These are phyloP conservation scores for Apamea epomidion DNA, from an alignment of 2,888 invertebrate species.

Conservation along the genomic window DNA sequence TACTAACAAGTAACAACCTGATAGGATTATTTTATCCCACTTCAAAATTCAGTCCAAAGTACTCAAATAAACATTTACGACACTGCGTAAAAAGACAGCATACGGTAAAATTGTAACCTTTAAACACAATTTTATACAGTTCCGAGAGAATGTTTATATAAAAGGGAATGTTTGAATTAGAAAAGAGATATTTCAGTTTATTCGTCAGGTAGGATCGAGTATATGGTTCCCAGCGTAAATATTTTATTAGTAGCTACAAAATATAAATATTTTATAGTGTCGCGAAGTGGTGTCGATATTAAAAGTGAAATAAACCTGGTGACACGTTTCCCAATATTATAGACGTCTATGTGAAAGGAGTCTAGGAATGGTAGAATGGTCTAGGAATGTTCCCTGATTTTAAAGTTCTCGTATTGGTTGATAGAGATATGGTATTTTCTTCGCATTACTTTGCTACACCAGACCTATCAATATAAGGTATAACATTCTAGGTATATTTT, in stretches of 20 bases:
- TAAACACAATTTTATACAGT: constrained; percentile 50
- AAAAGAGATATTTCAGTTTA: constrained; percentile 63
- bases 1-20: constrained; percentile 52
- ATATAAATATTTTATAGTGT: constrained; percentile 72
- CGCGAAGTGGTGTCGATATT: constrained; percentile 62
- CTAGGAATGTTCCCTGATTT: constrained; percentile 9
- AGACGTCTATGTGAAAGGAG: constrained; percentile 10
- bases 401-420: not conserved
- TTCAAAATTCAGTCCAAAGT: constrained; percentile 36
- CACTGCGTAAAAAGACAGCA: constrained; percentile 40
- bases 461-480: not conserved
- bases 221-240: constrained; percentile 63
- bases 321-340: constrained; percentile 59
- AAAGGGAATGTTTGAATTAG: constrained; percentile 62
- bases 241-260: constrained; percentile 73
- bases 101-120: constrained; percentile 51
- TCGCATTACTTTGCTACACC: not conserved
- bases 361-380: constrained; percentile 28
- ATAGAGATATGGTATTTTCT: not conserved
- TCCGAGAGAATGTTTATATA: constrained; percentile 45
- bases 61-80: constrained; percentile 56
- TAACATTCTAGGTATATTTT: too few species aligned
- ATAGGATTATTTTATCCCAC: constrained; percentile 30
- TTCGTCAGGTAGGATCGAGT: constrained; percentile 58
- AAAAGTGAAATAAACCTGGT: constrained; percentile 62